Conservation (phyloP, 1,140 invertebrate species). For the Formica selysi region DNA sequence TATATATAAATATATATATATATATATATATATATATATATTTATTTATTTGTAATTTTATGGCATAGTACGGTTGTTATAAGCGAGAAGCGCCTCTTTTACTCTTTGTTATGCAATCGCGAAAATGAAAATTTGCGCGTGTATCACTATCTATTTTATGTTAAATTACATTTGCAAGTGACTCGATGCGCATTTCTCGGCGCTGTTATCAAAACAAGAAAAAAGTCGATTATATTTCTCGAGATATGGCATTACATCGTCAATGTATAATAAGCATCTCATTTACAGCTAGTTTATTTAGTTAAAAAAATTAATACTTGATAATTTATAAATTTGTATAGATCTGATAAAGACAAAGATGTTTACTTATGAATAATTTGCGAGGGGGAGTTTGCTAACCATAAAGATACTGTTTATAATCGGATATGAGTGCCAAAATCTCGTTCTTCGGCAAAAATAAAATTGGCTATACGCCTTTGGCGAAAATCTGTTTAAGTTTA, state of each 20-base stretch:
- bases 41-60: constrained; percentile 45
- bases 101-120: constrained; percentile 16
- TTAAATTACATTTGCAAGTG: constrained; percentile 19
- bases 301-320: not conserved
- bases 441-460: not conserved
- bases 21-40: constrained; percentile 6
- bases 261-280: not conserved
- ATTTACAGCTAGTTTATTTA: not conserved
- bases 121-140: not conserved
- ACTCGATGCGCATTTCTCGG: not conserved
- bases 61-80: constrained; percentile 24
- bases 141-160: not conserved
- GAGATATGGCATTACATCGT: not conserved
- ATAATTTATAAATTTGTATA: not conserved
- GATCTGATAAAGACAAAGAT: not conserved
- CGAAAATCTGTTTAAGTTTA: constrained; percentile 42
- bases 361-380: not conserved
- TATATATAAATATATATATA: not conserved
- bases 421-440: not conserved
- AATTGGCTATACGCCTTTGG: not conserved
- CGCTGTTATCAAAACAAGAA: not conserved
- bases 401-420: not conserved
- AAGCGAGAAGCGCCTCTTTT: not conserved
- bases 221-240: not conserved
- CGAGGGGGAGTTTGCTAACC: too few relatives aligned